These are phyloP conservation scores for Cephus runcator DNA, from an alignment of 2,888 invertebrate species.

Conservation along the genomic window DNA sequence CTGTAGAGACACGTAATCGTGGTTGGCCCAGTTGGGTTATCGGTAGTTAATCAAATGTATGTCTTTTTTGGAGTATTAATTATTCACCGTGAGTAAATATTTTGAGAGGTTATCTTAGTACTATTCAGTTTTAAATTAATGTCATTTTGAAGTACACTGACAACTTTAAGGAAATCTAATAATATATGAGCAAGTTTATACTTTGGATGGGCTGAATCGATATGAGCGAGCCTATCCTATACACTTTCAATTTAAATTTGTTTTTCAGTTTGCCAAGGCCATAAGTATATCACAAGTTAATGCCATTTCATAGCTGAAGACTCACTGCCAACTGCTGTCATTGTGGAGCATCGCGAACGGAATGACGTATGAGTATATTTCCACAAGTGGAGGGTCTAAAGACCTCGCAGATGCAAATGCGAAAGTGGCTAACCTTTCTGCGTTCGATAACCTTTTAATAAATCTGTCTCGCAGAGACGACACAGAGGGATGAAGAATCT, in stretches of 20 bases:
- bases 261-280: background rate
- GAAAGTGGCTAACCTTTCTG: background rate
- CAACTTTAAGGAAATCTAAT: background rate
- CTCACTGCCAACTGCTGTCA: background rate
- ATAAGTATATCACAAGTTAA: background rate
- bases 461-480: background rate
- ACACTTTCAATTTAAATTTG: background rate
- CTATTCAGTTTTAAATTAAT: background rate
- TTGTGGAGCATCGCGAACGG: background rate
- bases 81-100: background rate
- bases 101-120: background rate
- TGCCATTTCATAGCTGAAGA: background rate
- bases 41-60: background rate
- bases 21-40: background rate
- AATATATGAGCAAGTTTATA: background rate
- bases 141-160: background rate
- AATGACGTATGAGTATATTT: background rate
- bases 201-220: background rate
- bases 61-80: background rate
- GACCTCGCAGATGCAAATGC: background rate
- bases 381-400: background rate
- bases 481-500: background rate
- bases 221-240: background rate
- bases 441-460: background rate
- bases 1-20: background rate